Evolutionary conservation across 1,140 invertebrate genomes (phyloP).

Genomic region (Sogatella furcifera): DNA sequence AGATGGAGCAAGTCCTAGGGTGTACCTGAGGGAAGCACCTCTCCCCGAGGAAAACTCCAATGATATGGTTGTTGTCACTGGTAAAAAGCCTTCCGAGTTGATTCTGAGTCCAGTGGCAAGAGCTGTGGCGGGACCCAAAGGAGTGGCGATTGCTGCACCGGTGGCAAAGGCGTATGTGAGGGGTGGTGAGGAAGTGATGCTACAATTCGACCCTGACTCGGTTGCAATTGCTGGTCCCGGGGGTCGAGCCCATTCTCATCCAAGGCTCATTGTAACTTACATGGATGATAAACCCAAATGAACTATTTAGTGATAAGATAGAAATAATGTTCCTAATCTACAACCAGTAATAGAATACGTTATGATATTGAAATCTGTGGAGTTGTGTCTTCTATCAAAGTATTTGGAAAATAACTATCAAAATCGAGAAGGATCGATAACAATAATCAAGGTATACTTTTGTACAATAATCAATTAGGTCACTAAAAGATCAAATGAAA

Average conservation of each 20-base stretch:
- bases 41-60: not conserved
- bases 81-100: slow-evolving; percentile 31
- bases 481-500: no score
- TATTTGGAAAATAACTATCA: no score
- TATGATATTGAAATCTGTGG: no score
- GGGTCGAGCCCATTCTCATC: slow-evolving; percentile 54
- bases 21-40: not conserved
- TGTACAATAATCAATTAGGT: no score
- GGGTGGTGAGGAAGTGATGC: slow-evolving; percentile 38
- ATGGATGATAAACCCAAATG: slow-evolving; percentile 12
- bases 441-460: no score
- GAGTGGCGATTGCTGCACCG: slow-evolving; percentile 53
- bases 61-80: not conserved
- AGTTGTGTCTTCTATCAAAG: no score
- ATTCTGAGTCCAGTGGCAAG: slow-evolving; percentile 49
- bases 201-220: slow-evolving; percentile 49
- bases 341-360: no score
- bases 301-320: not conserved
- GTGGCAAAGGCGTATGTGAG: slow-evolving; percentile 43
- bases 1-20: not conserved
- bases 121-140: slow-evolving; percentile 47
- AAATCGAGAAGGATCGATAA: no score
- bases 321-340: no score
- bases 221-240: slow-evolving; percentile 57
- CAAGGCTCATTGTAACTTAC: slow-evolving; percentile 37